Percentiles rank a stretch among this genome's conserved stretches.
phyloP scores from a whole-genome alignment of 2,113 vertebrate genomes.

The Acinonyx jubatus region DNA sequence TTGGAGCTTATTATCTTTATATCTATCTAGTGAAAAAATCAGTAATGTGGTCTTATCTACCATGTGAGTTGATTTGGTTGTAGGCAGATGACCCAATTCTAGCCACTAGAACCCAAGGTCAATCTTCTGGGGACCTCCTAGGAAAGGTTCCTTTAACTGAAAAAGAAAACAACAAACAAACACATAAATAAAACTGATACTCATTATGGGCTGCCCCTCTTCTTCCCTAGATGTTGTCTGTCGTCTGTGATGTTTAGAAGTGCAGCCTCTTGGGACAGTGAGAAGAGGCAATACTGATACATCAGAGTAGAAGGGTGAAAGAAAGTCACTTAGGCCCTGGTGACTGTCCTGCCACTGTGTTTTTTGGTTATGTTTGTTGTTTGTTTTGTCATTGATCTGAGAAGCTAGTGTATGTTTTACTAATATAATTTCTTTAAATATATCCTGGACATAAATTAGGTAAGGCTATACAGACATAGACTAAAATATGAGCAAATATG shows the following conservation, averaged over 20 bases:
- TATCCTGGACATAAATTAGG: background rate
- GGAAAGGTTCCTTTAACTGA: background rate
- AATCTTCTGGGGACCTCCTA: background rate
- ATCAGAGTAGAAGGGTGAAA: background rate
- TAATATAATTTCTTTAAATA: background rate
- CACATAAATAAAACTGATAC: background rate
- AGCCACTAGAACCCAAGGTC: background rate
- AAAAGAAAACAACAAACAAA: background rate
- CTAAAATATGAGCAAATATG: background rate
- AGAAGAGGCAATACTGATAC: background rate
- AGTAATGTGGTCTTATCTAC: background rate
- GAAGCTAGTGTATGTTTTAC: background rate
- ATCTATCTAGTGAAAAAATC: background rate
- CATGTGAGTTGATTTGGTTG: background rate
- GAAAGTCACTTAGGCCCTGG: background rate
- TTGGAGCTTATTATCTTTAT: constrained; percentile 79
- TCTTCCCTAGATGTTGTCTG: background rate
- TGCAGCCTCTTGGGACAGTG: background rate
- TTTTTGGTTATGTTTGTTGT: background rate
- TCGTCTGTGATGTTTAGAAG: background rate
- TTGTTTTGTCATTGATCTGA: background rate
- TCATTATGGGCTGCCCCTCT: background rate
- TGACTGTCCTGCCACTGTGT: background rate
- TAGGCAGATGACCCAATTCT: background rate
- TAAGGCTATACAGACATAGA: background rate